Evolutionary conservation across 2,113 vertebrate species (phyloP), one percentile per base, ranked within the genome.

Genomic region (Pagrus major): DNA sequence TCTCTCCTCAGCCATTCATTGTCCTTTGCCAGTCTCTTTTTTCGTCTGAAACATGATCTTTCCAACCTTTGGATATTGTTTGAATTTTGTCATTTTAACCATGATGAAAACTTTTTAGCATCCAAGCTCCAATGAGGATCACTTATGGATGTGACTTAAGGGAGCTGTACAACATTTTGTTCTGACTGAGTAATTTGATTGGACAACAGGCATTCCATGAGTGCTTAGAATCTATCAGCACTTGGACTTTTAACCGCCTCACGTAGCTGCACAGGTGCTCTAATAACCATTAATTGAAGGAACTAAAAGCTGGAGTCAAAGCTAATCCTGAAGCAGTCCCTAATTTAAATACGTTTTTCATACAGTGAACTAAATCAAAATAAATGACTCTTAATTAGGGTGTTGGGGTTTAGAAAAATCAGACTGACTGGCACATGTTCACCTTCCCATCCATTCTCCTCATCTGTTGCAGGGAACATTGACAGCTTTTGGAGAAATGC

Each of bases 401-500:
- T 3, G 12, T 3, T 9, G 5, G 11, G 46, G 51, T 25, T 25
- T 51, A 25, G 51, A 52, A 25, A 27, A 52, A 52, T 25, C 51
- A 52, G 6, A 15, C 23, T 14, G 51, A 6, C 52, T 37, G 49
- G 23, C 67, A 42, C 27, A 47, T 4, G 27, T 63, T 21, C 25
- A n/a, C 25, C 5, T 15, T 6, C 3, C 54, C 33, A 42, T 58
- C 18, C 31, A 55, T 25, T 23, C 37, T 67, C 20, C n/a, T 69
- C 72, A 56, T 65, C 42, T 65, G 18, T 18, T 39, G 47, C 27
- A 21, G 6, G 31, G 46, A 64, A 55, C 21, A 54, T 3, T 69
- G 49, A 49, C 72, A 51, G 11, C 44, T 7, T 83, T 60, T 67
- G 63, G 55, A 68, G 33, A 49, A 68, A 73, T 31, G 31, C 55